Evolutionary conservation across 2,113 vertebrate species (phyloP).

Genomic region (Hyaena hyaena): DNA sequence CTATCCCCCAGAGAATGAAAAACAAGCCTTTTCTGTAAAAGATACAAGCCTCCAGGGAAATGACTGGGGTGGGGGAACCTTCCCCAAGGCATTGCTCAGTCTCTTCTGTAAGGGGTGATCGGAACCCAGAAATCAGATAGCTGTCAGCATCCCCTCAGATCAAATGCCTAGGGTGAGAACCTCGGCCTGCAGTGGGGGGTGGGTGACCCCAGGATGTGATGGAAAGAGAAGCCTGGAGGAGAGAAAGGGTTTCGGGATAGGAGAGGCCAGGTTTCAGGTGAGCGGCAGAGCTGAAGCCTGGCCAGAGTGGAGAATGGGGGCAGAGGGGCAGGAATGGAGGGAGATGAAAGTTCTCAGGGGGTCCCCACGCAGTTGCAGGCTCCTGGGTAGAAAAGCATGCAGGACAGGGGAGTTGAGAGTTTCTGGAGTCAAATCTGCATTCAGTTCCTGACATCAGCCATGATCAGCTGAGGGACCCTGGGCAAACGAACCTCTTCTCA

Average conservation of each 20-base stretch:
- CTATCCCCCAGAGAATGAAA: background rate
- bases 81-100: background rate
- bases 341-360: background rate
- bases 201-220: background rate
- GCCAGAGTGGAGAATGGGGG: background rate
- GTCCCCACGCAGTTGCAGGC: background rate
- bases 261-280: background rate
- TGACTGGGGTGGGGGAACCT: fast-evolving
- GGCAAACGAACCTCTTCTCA: background rate
- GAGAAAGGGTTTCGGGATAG: background rate
- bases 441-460: background rate
- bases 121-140: background rate
- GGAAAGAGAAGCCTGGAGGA: background rate
- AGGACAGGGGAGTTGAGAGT: background rate
- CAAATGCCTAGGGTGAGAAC: background rate
- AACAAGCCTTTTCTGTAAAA: background rate
- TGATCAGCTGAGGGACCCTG: background rate
- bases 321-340: background rate
- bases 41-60: background rate
- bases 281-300: background rate
- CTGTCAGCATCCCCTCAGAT: background rate
- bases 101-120: background rate
- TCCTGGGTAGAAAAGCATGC: background rate
- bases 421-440: background rate
- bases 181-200: background rate